phyloP scores from a whole-genome alignment of 2,113 vertebrate species.

The Athene cunicularia region DNA sequence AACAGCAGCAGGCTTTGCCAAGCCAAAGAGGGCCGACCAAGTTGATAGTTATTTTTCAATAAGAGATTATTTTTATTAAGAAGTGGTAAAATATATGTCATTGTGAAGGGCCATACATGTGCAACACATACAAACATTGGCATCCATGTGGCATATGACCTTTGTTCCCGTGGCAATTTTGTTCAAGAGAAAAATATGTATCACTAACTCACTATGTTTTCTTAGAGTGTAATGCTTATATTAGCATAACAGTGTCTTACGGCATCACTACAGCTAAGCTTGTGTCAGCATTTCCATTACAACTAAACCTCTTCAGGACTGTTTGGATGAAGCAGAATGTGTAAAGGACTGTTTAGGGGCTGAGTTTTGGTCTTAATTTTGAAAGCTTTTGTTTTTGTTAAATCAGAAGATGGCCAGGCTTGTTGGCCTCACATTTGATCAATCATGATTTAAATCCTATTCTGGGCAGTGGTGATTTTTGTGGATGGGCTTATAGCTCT shows the following conservation, averaged over 20 bases:
- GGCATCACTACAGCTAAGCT: conserved; percentile 5
- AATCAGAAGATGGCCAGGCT: background rate
- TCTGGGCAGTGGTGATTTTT: conserved; percentile 11
- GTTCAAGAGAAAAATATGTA: conserved; percentile 23
- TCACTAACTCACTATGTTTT: conserved; percentile 10
- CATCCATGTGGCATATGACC: background rate
- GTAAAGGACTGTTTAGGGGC: background rate
- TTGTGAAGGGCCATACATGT: background rate
- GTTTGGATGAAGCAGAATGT: background rate
- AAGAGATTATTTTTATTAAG: background rate
- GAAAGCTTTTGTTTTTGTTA: conserved; percentile 3
- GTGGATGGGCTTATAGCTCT: conserved; percentile 21
- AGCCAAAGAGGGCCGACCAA: background rate
- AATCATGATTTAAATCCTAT: background rate
- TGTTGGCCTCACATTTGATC: background rate
- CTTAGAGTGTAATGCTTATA: conserved; percentile 10
- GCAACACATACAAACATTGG: background rate
- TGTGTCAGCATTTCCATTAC: conserved; percentile 40
- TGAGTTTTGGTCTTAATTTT: background rate
- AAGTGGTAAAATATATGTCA: background rate
- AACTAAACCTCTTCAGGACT: background rate
- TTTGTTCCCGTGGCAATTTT: background rate
- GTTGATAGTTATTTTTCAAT: background rate
- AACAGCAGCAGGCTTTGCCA: background rate
- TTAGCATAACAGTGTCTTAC: conserved; percentile 27